phyloP scores from a whole-genome alignment of 2,113 vertebrate genomes.

The Cavia porcellus region DNA sequence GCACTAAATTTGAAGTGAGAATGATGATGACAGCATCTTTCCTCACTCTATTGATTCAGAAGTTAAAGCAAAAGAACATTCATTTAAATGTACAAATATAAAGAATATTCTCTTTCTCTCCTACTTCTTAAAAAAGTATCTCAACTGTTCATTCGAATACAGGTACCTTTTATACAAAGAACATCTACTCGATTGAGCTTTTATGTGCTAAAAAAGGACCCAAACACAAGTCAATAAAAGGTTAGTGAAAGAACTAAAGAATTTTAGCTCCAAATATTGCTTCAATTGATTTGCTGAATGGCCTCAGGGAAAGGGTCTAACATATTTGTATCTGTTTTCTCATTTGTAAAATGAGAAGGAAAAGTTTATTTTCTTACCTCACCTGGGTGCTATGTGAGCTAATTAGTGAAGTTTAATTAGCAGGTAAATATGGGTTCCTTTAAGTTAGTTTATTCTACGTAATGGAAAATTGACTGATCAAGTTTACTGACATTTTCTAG shows the following conservation, averaged over 20 bases:
- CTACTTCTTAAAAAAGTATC: not conserved
- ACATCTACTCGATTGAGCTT: not conserved
- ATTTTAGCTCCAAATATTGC: slow-evolving; percentile 39
- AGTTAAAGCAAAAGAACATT: slow-evolving; percentile 46
- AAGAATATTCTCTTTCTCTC: not conserved
- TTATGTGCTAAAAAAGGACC: not conserved
- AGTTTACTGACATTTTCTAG: slow-evolving; percentile 18
- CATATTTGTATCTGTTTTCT: slow-evolving; percentile 38
- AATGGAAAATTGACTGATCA: slow-evolving; percentile 12
- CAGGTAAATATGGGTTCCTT: not conserved
- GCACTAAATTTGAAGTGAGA: not conserved
- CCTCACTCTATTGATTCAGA: not conserved
- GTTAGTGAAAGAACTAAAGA: not conserved
- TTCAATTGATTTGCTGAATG: slow-evolving; percentile 35
- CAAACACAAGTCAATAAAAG: slow-evolving; percentile 22
- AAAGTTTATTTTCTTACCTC: slow-evolving; percentile 58
- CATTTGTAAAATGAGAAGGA: slow-evolving; percentile 56
- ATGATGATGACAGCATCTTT: not conserved
- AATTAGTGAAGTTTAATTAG: slow-evolving; percentile 54
- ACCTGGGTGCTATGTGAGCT: not conserved
- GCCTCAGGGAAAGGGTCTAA: slow-evolving; percentile 16
- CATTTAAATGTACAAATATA: not conserved
- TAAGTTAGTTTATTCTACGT: not conserved
- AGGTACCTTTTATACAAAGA: not conserved
- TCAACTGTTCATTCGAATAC: not conserved